Conservation (phyloP, 2,797 vertebrate genomes). For the Halcyon badia region DNA sequence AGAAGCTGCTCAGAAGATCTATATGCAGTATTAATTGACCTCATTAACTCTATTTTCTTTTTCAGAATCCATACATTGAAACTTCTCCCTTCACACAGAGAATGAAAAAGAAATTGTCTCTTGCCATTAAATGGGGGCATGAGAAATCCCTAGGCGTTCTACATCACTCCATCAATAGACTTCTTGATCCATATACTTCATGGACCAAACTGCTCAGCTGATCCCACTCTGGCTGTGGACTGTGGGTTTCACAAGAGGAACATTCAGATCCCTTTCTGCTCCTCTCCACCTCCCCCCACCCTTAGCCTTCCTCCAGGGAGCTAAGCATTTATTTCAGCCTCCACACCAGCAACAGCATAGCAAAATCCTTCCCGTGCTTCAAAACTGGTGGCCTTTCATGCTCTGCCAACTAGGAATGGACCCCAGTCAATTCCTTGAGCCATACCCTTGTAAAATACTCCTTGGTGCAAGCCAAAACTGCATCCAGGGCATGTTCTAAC, state of each 20-base stretch:
- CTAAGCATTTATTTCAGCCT: not conserved
- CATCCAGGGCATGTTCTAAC: rapidly evolving
- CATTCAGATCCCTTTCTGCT: not conserved
- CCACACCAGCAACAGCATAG: not conserved
- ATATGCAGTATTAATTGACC: not conserved
- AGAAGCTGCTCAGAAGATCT: not conserved
- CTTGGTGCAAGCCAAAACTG: not conserved
- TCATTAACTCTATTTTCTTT: not conserved
- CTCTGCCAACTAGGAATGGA: not conserved
- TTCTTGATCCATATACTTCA: not conserved
- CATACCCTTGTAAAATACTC: rapidly evolving
- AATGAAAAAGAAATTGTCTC: not conserved
- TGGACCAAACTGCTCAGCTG: not conserved
- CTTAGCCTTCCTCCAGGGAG: not conserved
- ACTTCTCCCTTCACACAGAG: not conserved
- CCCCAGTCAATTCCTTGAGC: too few relatives aligned
- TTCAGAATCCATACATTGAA: not conserved
- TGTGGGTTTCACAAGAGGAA: rapidly evolving
- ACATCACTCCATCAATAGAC: not conserved
- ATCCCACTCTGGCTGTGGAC: not conserved
- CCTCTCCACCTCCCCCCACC: not conserved
- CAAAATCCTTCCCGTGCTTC: not conserved
- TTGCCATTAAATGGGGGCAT: not conserved
- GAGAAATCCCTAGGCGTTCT: not conserved
- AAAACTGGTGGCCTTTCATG: not conserved